Base-by-base conservation (phyloP, 1,140 invertebrate genomes). In the Mactra quadrangularis region DNA sequence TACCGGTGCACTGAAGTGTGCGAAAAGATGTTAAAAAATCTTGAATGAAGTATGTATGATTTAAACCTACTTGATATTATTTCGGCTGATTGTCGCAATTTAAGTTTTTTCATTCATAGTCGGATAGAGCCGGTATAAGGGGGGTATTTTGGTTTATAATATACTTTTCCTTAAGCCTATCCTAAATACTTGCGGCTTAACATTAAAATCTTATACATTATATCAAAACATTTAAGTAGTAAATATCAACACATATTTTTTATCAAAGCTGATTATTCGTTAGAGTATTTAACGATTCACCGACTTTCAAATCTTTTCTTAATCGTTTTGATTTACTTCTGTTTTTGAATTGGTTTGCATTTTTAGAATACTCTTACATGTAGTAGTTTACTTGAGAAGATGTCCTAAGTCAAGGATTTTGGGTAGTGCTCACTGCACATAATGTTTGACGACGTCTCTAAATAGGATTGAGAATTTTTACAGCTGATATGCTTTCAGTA, bases 151-250 rank as follows among this genome's bases (percentile, higher is more conserved):
- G 38, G 6, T 52, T 47, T 47, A 29, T 27, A 47, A 15, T 31
- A 19, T 2, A 47, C 19, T 68, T 31, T 45, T 22, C 13, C 13
- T 31, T 68, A 68, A 68, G 64, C 64, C 64, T 38, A 68, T 68
- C 64, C 64, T 68, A 50, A 68, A 68, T 68, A 68, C 41, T 68
- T 68, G 64, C 15, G 64, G 64, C 45, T 68, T 68, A 68, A 68
- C 29, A 68, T 3, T 55, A 55, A 55, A 22, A 19, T 3, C 45
- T 11, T 19, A 68, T 45, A 47, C 35, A 2, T 47, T 27, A 9
- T 55, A 55, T 27, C 52, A 27, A 22, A 6, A 6, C 4, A 9
- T 55, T 22, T 55, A 55, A 22, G 25, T 22, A 55, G 25, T 9
- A 55, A 55, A 55, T 19, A 11, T 4, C 6, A 11, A 55, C 7